phyloP scores from a whole-genome alignment of 1,140 invertebrate species.

The Acromyrmex charruanus region DNA sequence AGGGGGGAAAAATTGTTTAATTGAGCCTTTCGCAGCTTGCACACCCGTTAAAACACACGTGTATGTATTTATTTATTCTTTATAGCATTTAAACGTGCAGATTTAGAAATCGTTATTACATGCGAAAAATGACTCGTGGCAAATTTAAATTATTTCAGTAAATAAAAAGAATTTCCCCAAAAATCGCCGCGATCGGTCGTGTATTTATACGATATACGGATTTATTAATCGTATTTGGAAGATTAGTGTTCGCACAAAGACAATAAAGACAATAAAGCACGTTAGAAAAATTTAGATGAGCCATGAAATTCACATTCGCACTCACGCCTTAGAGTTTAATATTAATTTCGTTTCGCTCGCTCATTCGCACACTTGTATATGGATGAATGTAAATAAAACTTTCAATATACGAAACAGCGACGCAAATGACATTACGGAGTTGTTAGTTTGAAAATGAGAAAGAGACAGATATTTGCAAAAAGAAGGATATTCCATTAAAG shows the following conservation, averaged over 20 bases:
- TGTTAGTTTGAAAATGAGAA: slow-evolving; percentile 5
- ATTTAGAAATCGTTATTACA: slow-evolving; percentile 6
- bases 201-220: neutral
- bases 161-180: neutral
- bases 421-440: slow-evolving; percentile 48
- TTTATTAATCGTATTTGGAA: slow-evolving; percentile 4
- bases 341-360: slow-evolving; percentile 45
- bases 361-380: neutral
- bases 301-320: slow-evolving; percentile 33
- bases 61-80: slow-evolving; percentile 6
- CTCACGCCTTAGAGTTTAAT: slow-evolving; percentile 18
- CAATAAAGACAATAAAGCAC: neutral
- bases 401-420: slow-evolving; percentile 52
- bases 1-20: slow-evolving; percentile 47
- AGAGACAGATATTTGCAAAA: slow-evolving; percentile 10
- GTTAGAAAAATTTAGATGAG: slow-evolving; percentile 22
- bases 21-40: slow-evolving; percentile 49
- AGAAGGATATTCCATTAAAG: slow-evolving; percentile 9
- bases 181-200: neutral
- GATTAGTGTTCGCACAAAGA: neutral
- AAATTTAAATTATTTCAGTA: slow-evolving; percentile 12
- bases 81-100: neutral
- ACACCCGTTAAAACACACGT: slow-evolving; percentile 8
- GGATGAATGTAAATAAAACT: slow-evolving; percentile 40
- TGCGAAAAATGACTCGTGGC: neutral